Percentiles rank a stretch among this genome's conserved stretches.
Evolutionary conservation across 2,797 vertebrate genomes (phyloP).

Genomic region (Tenualosa ilisha): DNA sequence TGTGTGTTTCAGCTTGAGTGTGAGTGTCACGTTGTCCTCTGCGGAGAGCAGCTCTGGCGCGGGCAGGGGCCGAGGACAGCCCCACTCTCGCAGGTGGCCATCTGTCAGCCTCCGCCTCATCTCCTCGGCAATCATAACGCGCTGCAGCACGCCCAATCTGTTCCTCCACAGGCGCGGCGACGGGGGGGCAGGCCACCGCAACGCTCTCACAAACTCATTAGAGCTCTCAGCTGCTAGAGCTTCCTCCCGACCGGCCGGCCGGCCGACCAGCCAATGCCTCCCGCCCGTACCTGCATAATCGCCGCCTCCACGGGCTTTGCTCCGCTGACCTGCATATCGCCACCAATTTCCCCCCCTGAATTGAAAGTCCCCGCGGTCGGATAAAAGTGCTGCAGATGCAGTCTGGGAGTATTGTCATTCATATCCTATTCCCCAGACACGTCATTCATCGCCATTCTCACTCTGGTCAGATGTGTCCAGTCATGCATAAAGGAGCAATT

Average conservation of each 20-base stretch:
- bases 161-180: conserved; percentile 74
- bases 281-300: neutral
- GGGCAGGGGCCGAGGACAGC: conserved; percentile 54
- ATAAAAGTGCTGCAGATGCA: conserved; percentile 6
- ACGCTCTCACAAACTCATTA: conserved; percentile 51
- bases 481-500: neutral
- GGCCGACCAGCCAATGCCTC: neutral
- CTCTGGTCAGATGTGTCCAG: neutral
- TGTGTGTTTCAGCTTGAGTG: conserved; percentile 44
- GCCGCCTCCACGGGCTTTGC: neutral
- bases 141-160: conserved; percentile 76
- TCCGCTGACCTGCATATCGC: conserved; percentile 25
- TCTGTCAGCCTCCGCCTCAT: conserved; percentile 76
- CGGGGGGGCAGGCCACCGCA: conserved; percentile 61
- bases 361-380: neutral
- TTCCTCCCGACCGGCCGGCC: neutral
- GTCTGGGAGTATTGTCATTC: neutral
- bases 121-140: conserved; percentile 76
- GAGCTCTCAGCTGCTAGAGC: conserved; percentile 44
- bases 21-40: conserved; percentile 55
- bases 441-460: too few relatives aligned
- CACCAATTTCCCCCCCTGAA: neutral
- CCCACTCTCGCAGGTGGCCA: conserved; percentile 71
- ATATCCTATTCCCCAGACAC: neutral
- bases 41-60: conserved; percentile 51